phyloP scores from a whole-genome alignment of 2,113 vertebrate species.

The Uropsilus gracilis region DNA sequence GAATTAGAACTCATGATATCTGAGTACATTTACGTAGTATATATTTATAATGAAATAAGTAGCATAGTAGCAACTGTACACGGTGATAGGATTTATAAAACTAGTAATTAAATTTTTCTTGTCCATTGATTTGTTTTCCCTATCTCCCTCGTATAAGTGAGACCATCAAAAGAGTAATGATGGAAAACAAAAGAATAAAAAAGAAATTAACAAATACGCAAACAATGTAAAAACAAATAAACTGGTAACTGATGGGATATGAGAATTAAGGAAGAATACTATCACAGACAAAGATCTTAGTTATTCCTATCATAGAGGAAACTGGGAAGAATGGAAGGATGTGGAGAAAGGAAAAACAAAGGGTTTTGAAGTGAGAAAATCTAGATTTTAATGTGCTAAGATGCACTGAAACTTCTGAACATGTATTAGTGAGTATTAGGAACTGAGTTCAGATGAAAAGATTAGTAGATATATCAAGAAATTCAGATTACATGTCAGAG shows the following conservation, averaged over 20 bases:
- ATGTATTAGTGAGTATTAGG: not conserved
- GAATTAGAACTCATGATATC: not conserved
- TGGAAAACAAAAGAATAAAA: too few species aligned
- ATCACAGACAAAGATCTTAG: not conserved
- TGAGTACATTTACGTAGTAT: not conserved
- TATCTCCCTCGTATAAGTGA: too few species aligned
- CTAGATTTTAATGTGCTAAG: not conserved
- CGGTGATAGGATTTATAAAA: not conserved
- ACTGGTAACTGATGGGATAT: not conserved
- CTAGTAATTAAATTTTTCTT: too few species aligned
- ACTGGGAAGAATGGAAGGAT: not conserved
- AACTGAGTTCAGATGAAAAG: not conserved
- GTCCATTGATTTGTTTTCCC: too few species aligned
- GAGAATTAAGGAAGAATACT: not conserved
- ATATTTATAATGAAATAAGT: not conserved
- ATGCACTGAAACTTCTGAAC: not conserved
- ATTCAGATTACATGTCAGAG: not conserved
- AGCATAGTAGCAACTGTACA: not conserved
- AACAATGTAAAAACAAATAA: too few species aligned
- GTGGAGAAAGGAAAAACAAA: not conserved
- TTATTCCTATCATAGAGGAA: not conserved
- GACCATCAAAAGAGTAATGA: too few species aligned
- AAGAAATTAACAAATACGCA: too few species aligned
- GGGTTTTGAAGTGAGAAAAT: not conserved
- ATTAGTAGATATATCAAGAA: not conserved